Evolutionary conservation across 2,113 vertebrate species (phyloP).

Genomic region (Ophiodon elongatus): DNA sequence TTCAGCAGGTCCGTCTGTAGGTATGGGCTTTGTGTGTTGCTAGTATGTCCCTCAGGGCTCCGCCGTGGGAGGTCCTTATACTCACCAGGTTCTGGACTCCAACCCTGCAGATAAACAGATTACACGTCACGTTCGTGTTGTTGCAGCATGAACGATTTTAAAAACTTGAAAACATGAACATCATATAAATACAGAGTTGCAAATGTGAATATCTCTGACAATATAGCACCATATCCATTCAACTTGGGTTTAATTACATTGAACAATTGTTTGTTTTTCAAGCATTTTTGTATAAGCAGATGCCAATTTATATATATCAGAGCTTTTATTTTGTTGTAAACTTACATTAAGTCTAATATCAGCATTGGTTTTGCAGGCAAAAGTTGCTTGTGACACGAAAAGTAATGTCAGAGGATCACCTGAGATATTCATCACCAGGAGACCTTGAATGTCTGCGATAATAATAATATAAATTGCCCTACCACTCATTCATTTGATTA

Average conservation of each 20-base stretch:
- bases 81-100: constrained; percentile 82
- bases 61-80: constrained; percentile 70
- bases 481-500: background rate
- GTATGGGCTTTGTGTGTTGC: constrained; percentile 74
- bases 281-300: background rate
- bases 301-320: background rate
- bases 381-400: background rate
- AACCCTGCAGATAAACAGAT: constrained; percentile 73
- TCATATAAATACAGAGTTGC: background rate
- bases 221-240: background rate
- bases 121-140: background rate
- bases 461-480: background rate
- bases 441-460: background rate
- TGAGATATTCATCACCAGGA: background rate
- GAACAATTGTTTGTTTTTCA: background rate
- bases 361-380: too few relatives aligned
- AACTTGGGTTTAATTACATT: background rate
- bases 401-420: background rate
- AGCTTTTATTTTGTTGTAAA: background rate
- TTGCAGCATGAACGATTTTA: background rate
- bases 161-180: background rate
- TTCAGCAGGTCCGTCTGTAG: constrained; percentile 87
- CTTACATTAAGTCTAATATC: too few relatives aligned
- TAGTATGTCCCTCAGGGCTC: constrained; percentile 72
- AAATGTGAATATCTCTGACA: background rate